phyloP scores from a whole-genome alignment of 2,888 invertebrate species.

The Anthophora plumipes region DNA sequence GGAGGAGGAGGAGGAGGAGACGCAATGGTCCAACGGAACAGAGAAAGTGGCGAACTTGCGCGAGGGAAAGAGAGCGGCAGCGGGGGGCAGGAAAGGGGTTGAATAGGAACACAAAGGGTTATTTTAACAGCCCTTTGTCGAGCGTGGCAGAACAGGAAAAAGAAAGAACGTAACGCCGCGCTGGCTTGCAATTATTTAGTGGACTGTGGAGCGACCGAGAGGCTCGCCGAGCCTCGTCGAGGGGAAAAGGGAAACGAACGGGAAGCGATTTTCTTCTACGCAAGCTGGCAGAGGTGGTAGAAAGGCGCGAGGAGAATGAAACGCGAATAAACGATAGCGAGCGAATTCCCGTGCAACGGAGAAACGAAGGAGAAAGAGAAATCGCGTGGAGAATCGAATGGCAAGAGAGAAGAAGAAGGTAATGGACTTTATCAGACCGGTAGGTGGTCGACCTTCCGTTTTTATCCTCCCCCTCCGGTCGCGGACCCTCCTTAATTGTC shows the following conservation, averaged over 20 bases:
- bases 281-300: conserved; percentile 52
- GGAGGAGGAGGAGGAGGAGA: conserved; percentile 36
- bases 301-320: conserved; percentile 34
- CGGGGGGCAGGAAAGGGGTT: conserved; percentile 44
- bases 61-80: conserved; percentile 48
- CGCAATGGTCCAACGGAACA: conserved; percentile 48
- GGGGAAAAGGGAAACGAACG: conserved; percentile 22
- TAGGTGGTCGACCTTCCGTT: conserved; percentile 77
- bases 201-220: conserved; percentile 59
- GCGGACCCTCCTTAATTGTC: conserved; percentile 75
- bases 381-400: conserved; percentile 62
- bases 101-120: conserved; percentile 73
- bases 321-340: conserved; percentile 66
- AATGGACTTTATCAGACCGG: conserved; percentile 78
- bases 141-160: conserved; percentile 66
- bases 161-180: conserved; percentile 75
- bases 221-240: conserved; percentile 28
- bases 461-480: conserved; percentile 43
- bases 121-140: conserved; percentile 79
- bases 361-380: conserved; percentile 45
- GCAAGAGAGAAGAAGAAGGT: conserved; percentile 64
- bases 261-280: conserved; percentile 40
- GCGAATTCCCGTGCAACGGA: conserved; percentile 35
- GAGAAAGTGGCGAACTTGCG: conserved; percentile 41
- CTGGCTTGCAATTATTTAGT: conserved; percentile 78